Base-by-base conservation (phyloP, 2,113 vertebrate genomes). In the Colius striatus region DNA sequence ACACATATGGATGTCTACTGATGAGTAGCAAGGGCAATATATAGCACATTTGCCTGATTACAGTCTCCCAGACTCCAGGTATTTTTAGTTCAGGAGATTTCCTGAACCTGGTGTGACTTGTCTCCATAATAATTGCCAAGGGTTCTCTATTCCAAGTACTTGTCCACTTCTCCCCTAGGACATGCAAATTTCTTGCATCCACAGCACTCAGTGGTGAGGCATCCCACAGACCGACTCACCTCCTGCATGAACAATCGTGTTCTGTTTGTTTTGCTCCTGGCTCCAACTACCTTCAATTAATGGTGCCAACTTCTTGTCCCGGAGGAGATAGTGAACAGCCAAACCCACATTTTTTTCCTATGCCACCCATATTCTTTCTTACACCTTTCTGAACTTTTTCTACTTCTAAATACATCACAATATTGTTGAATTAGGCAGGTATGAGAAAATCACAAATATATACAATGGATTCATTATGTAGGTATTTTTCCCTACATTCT, bases 171-270 rank as follows among this genome's bases (percentile, higher is more conserved):
- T 27, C 79, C 95, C 82, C 47, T 55, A 90, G 90, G 96, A 93
- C 85, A 96, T 94, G 96, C 94, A 96, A 90, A 95, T 96, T 90
- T 92, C 82, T 88, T 85, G 82, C 92, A 88, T 70, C 82, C 67
- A 50, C 90, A 93, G 92, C 85, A 76, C 51, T 86, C 60, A 14
- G 90, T 38, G 75, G 67, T 88, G 90, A 92, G 96, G 63, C 5
- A 13, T 83, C 83, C 96, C 92, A 93, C 95, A 96, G 75, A 94
- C 58, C 38, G 1, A 61, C 85, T 87, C 72, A 73, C 85, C 75
- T 95, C 78, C 92, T 87, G 47, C 87, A 77, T 26, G 78, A 95
- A 47, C 88, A 90, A 61, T 75, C 61, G 0, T 54, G 38, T 51
- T 87, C 34, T 87, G 63, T 94, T 93, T 88, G 83, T 71, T 96